These are phyloP conservation scores for Drosophila suzukii DNA, from an alignment of 1,140 invertebrate genomes.

Conservation along the genomic window DNA sequence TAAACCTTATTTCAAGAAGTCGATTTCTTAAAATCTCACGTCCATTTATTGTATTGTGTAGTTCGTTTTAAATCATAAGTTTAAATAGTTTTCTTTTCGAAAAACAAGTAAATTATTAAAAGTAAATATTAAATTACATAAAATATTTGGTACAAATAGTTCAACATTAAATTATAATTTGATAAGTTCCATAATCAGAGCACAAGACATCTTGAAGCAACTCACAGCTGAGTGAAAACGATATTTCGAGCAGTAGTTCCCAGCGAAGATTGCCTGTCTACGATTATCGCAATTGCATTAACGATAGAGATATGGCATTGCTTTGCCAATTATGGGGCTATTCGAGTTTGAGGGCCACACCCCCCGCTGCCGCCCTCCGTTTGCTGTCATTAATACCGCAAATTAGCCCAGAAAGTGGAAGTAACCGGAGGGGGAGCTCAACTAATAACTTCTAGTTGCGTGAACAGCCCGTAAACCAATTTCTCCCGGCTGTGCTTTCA, in stretches of 20 bases:
- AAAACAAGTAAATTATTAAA: no score
- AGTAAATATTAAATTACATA: no score
- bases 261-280: not conserved
- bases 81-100: no score
- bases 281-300: constrained; percentile 33
- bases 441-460: constrained; percentile 76
- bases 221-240: not conserved
- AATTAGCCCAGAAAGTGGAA: constrained; percentile 52
- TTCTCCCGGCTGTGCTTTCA: constrained; percentile 63
- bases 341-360: constrained; percentile 14
- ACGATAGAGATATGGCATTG: constrained; percentile 31
- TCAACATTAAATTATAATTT: no score
- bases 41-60: no score
- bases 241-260: not conserved
- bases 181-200: no score
- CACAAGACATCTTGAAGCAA: not conserved
- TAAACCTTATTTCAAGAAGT: no score
- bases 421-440: constrained; percentile 13
- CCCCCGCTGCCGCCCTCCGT: constrained; percentile 19
- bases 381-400: constrained; percentile 68
- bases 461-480: constrained; percentile 66
- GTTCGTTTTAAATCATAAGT: no score
- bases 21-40: no score
- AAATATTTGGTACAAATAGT: no score
- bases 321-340: constrained; percentile 67